phyloP scores from a whole-genome alignment of 2,888 invertebrate genomes.

The Isoperla grammatica region DNA sequence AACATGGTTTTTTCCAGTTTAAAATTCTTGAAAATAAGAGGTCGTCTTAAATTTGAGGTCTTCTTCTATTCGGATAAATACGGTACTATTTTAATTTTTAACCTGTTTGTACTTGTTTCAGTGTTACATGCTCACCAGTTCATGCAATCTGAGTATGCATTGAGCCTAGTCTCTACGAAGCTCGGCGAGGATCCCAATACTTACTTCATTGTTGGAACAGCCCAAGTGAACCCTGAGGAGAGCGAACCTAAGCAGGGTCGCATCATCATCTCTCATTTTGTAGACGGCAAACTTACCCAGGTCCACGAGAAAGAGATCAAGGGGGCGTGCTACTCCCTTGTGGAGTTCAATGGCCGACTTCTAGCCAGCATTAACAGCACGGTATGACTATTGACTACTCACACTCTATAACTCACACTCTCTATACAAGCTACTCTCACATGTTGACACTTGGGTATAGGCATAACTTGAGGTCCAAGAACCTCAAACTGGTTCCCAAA shows the following conservation, averaged over 20 bases:
- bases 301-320: slow-evolving; percentile 96
- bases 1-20: too few relatives aligned
- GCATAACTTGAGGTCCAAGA: too few relatives aligned
- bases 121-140: slow-evolving; percentile 93
- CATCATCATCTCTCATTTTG: slow-evolving; percentile 84
- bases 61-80: too few relatives aligned
- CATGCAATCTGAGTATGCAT: slow-evolving; percentile 82
- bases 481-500: too few relatives aligned
- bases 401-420: too few relatives aligned
- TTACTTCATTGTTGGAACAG: slow-evolving; percentile 94
- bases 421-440: too few relatives aligned
- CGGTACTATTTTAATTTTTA: too few relatives aligned
- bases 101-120: too few relatives aligned
- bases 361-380: slow-evolving; percentile 95
- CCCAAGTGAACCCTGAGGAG: slow-evolving; percentile 90
- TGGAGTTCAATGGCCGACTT: slow-evolving; percentile 94
- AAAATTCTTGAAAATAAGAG: too few relatives aligned
- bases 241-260: slow-evolving; percentile 91
- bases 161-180: slow-evolving; percentile 84
- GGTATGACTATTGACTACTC: slow-evolving; percentile 54
- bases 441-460: too few relatives aligned
- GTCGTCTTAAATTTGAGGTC: too few relatives aligned
- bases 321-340: slow-evolving; percentile 88
- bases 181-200: slow-evolving; percentile 86
- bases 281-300: slow-evolving; percentile 76